These are phyloP conservation scores for Gila orcuttii DNA, from an alignment of 2,113 vertebrate species.

Conservation along the genomic window DNA sequence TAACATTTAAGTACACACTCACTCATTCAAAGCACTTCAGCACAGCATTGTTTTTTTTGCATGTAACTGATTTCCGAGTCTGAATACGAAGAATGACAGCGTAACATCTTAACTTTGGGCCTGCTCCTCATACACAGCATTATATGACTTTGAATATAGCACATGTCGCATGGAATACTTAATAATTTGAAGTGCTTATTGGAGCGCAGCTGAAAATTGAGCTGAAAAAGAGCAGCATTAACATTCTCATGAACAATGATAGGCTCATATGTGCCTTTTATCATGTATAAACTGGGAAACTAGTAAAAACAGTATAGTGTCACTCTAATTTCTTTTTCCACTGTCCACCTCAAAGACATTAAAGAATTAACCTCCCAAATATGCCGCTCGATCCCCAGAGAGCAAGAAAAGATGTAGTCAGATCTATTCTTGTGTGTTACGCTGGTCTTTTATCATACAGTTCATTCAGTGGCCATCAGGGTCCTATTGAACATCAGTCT, in stretches of 20 bases:
- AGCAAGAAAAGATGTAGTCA: conserved; percentile 28
- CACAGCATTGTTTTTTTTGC: background rate
- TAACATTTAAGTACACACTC: background rate
- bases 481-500: conserved; percentile 30
- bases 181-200: background rate
- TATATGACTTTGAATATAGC: background rate
- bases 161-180: background rate
- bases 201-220: background rate
- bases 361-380: conserved; percentile 41
- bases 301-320: background rate
- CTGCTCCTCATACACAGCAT: background rate
- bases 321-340: conserved; percentile 5
- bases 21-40: background rate
- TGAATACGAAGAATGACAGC: background rate
- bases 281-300: background rate
- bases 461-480: conserved; percentile 42
- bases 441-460: conserved; percentile 39
- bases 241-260: background rate
- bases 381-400: background rate
- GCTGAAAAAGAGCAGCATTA: background rate
- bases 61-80: background rate
- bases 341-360: conserved; percentile 14
- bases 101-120: background rate
- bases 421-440: conserved; percentile 39
- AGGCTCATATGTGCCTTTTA: background rate